Base-by-base conservation (phyloP, 2,113 vertebrate genomes). In the Terrapene triunguis region DNA sequence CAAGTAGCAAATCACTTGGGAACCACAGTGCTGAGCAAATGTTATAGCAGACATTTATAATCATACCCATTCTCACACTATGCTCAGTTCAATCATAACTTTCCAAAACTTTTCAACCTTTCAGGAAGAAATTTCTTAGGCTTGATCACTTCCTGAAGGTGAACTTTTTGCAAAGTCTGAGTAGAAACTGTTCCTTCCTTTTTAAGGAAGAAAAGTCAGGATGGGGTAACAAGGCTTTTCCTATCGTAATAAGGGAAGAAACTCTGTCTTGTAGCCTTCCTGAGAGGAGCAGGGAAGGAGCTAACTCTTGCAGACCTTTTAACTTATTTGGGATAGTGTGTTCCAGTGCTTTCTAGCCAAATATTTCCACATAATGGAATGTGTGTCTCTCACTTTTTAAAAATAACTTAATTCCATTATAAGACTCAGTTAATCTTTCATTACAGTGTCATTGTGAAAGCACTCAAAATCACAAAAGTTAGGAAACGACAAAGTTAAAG, bases 1-100 rank as follows among this genome's bases (percentile, higher is more conserved):
- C 32, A 97, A 91, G 91, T 32, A 93, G 69, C 35, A 87, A 94
- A 82, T 12, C 65, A 72, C 62, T 69, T 69, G 16, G 62, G 32
- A 16, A 69, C 14, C 32, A 69, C 9, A n/a, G 65, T 38, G 65
- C 38, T 38, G 19, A 72, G n/a, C 65, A 72, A 21, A 35, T 22
- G 35, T 72, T 72, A 72, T n/a, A 35, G 65, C 10, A 8, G 65
- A 72, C 4, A 21, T 10, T 9, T 38, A 22, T 72, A 72, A 79
- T 12, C 0, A 82, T 65, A 91, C 44, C 89, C 22, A 47, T 13
- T 80, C 82, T 78, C 27, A 27, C 4, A 27, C 22, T 78, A 24
- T 62, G 4, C 93, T 96, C 79, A 94, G 83, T 59, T 78, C 79
- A 87, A 16, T 82, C 29, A 1, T 3, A 88, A 91, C 74, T 95